Percentiles rank a stretch among this genome's conserved stretches.
These are phyloP conservation scores for Aproaerema taeniolella DNA, from an alignment of 2,888 invertebrate genomes.

Conservation along the genomic window DNA sequence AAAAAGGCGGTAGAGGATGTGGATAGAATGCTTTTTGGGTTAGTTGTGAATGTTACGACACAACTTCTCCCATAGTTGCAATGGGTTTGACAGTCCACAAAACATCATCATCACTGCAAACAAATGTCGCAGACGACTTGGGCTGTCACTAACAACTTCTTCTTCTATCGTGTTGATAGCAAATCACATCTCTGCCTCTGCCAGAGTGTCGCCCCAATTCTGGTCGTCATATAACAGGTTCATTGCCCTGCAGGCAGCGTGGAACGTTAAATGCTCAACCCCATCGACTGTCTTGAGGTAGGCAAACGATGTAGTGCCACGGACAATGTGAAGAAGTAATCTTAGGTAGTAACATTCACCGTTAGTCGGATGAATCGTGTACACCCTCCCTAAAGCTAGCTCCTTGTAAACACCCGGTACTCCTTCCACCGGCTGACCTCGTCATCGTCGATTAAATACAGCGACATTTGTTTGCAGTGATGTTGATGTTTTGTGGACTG, in stretches of 20 bases:
- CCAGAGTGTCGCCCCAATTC: constrained; percentile 21
- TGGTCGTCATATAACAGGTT: constrained; percentile 15
- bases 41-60: too few relatives aligned
- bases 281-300: constrained; percentile 11
- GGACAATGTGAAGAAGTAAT: constrained; percentile 10
- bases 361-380: constrained; percentile 17
- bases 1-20: constrained; percentile 17
- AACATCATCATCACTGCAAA: too few relatives aligned
- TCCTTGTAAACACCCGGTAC: constrained; percentile 10
- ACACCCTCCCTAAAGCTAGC: constrained; percentile 10
- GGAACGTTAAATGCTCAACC: constrained; percentile 13
- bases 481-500: too few relatives aligned
- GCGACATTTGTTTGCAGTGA: not conserved
- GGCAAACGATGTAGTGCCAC: constrained; percentile 15
- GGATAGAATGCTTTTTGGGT: constrained; percentile 9
- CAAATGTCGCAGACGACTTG: too few relatives aligned
- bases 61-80: too few relatives aligned
- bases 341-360: constrained; percentile 13
- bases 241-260: constrained; percentile 21
- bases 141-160: too few relatives aligned
- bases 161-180: too few relatives aligned
- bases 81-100: too few relatives aligned
- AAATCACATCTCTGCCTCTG: too few relatives aligned
- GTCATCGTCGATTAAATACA: constrained; percentile 2
- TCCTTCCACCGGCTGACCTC: constrained; percentile 7